Conservation (phyloP, 2,888 invertebrate genomes). For the Eremobia ochroleuca region DNA sequence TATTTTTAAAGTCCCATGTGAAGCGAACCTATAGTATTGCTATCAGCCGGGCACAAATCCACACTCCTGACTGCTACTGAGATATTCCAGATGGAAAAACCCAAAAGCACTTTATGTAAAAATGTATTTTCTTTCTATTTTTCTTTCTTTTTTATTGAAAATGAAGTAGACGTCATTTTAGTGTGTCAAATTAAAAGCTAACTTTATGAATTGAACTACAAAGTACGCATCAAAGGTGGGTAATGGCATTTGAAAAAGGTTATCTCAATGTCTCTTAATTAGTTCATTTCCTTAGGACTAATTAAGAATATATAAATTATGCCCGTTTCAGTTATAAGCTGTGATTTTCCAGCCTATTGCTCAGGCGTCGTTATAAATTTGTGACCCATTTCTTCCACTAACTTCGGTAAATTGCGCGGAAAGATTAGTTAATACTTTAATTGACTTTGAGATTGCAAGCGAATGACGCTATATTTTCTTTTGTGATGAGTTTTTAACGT, state of each 20-base stretch:
- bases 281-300: background rate
- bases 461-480: constrained; percentile 21
- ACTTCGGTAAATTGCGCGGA: constrained; percentile 32
- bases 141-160: too few species aligned
- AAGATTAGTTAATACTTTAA: constrained; percentile 44
- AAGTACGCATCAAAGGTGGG: background rate
- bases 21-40: too few species aligned
- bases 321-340: constrained; percentile 11
- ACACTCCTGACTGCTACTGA: too few species aligned
- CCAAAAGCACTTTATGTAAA: too few species aligned
- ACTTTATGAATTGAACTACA: background rate
- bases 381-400: constrained; percentile 29
- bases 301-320: constrained; percentile 26
- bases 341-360: constrained; percentile 38
- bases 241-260: background rate
- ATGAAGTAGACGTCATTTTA: too few species aligned
- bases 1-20: too few species aligned
- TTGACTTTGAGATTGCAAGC: constrained; percentile 33
- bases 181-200: background rate
- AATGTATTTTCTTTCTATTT: too few species aligned
- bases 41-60: too few species aligned
- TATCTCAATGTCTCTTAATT: background rate
- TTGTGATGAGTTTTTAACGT: background rate
- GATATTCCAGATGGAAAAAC: too few species aligned
- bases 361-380: constrained; percentile 29